A percentile compares a stretch with the other conserved stretches of the same genome.
These are phyloP conservation scores for Muscina levida DNA, from an alignment of 2,888 invertebrate species.

Conservation along the genomic window DNA sequence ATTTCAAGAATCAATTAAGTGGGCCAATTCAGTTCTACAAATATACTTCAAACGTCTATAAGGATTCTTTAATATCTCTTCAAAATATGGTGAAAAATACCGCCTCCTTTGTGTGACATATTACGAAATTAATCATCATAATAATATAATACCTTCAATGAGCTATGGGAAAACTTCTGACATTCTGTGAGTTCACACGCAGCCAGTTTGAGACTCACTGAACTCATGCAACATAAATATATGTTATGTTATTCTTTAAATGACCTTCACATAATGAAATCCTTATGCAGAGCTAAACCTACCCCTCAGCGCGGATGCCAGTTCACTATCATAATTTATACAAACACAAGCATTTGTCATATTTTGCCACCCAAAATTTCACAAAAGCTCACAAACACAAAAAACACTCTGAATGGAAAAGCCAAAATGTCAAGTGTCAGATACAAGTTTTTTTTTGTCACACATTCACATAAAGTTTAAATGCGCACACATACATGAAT, in stretches of 20 bases:
- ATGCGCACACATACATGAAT: background rate
- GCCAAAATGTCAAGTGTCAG: slow-evolving; percentile 65
- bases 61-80: too few relatives aligned
- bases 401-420: slow-evolving; percentile 20
- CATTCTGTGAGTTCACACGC: background rate
- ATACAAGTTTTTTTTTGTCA: slow-evolving; percentile 42
- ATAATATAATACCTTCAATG: too few relatives aligned
- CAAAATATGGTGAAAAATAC: too few relatives aligned
- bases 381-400: background rate
- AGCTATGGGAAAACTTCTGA: too few relatives aligned
- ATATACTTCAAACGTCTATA: too few relatives aligned
- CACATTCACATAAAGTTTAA: slow-evolving; percentile 26
- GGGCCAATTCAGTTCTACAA: too few relatives aligned
- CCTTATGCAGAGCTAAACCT: background rate
- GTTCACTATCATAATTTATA: slow-evolving; percentile 21
- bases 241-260: background rate
- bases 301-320: background rate
- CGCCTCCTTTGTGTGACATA: too few relatives aligned
- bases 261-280: slow-evolving; percentile 26
- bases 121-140: too few relatives aligned
- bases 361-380: slow-evolving; percentile 16
- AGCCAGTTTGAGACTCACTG: background rate
- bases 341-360: slow-evolving; percentile 36
- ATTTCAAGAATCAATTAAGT: too few relatives aligned
- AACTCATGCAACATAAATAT: background rate